These are phyloP conservation scores for Agrilus biguttatus DNA, from an alignment of 2,888 invertebrate species.

Conservation along the genomic window DNA sequence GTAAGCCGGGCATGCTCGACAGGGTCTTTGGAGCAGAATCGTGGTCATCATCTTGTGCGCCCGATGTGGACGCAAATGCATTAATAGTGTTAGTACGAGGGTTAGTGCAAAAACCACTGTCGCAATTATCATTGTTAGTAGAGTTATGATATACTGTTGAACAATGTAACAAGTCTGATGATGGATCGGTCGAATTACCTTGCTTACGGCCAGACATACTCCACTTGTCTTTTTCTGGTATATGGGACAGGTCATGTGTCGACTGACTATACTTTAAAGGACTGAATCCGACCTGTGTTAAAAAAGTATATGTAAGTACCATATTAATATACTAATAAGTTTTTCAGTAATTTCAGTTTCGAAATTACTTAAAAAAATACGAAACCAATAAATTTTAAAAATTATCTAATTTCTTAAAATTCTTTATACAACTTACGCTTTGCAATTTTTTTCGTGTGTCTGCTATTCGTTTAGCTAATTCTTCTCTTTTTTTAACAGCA, in stretches of 20 bases:
- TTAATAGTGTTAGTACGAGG: slow-evolving; percentile 16
- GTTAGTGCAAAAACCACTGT: no score
- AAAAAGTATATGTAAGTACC: slow-evolving; percentile 9
- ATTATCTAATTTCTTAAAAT: neutral
- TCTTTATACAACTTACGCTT: slow-evolving; percentile 48
- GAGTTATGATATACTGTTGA: neutral
- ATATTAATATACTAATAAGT: no score
- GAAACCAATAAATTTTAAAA: slow-evolving; percentile 6
- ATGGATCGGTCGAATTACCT: slow-evolving; percentile 15
- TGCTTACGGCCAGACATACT: slow-evolving; percentile 13
- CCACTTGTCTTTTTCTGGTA: slow-evolving; percentile 37
- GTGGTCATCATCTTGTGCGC: slow-evolving; percentile 6
- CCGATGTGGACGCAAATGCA: slow-evolving; percentile 6
- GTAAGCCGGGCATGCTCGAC: slow-evolving; percentile 21
- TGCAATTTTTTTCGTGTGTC: slow-evolving; percentile 77
- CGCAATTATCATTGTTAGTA: neutral
- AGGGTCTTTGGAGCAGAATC: slow-evolving; percentile 6
- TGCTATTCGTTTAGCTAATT: slow-evolving; percentile 65
- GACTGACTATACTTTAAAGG: slow-evolving; percentile 75
- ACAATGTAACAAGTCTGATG: neutral
- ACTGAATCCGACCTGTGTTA: slow-evolving; percentile 56
- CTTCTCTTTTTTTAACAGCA: slow-evolving; percentile 53
- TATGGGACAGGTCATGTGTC: slow-evolving; percentile 69
- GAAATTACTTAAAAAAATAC: no score
- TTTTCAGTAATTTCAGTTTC: no score